Evolutionary conservation across 1,140 invertebrate genomes (phyloP), one percentile per base, ranked within the genome.

Genomic region (Linepithema humile): DNA sequence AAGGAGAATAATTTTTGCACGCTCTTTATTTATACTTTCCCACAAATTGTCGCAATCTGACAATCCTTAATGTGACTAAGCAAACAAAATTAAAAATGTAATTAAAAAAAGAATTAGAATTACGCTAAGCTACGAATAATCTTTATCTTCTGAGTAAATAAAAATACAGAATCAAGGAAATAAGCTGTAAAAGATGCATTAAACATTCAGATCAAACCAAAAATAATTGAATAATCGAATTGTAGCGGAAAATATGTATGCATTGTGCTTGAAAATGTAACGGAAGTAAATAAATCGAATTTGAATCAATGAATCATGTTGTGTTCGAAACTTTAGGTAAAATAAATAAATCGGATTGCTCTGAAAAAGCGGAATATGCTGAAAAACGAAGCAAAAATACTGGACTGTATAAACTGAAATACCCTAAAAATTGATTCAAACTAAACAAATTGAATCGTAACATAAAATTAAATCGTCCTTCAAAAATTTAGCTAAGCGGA

Each of bases 281-380:
- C 6, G n/a, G 5, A 62, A 62, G 7, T 26, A 55, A 78, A 78
- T 53, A 78, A 78, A 53, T 65, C 20, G 5, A 12, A 50, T 78
- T 53, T n/a, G 17, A n/a, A 10, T 4, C 32, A 29, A 78, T 38
- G 53, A 78, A 67, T 67, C 23, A 7, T 48, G 20, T 17, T 3
- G 12, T 32, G 12, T 69, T 40, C 6, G 23, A 67, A 53, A 67
- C 35, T 69, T 78, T 48, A 48, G 12, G 7, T 35, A 48, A 50
- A 59, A 75, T 62, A 69, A 53, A 78, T 12, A 78, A 78, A 69
- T 77, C 43, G 20, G 32, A 50, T 78, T 64, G 23, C 23, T 60
- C 15, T 38, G 45, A 65, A 17, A 35, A 50, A 48, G 40, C 43
- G 45, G 0, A 4, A 40, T 32, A 35, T 29, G 12, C 1, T 32